These are phyloP conservation scores for Drosophila sucinea DNA, from an alignment of 1,140 invertebrate genomes.

Conservation along the genomic window DNA sequence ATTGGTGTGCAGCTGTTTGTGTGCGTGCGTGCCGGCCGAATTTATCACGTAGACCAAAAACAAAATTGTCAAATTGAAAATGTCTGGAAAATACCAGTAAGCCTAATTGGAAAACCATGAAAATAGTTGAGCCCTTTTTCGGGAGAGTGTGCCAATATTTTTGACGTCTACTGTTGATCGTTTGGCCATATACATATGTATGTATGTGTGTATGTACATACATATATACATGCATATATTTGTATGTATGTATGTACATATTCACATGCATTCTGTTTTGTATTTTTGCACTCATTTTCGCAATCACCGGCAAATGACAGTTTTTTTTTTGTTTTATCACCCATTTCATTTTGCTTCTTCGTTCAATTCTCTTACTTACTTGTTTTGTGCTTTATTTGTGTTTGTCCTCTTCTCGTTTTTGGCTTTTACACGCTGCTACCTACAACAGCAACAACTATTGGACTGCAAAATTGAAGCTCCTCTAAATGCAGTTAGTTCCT, in stretches of 20 bases:
- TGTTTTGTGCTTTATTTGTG: constrained; percentile 47
- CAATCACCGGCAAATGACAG: constrained; percentile 64
- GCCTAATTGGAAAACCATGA: constrained; percentile 33
- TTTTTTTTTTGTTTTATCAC: constrained; percentile 38
- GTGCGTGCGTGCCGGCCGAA: constrained; percentile 60
- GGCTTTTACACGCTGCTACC: constrained; percentile 36
- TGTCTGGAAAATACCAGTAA: neutral
- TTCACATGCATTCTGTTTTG: constrained; percentile 44
- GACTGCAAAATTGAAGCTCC: constrained; percentile 36
- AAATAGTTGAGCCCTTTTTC: neutral
- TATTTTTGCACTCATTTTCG: constrained; percentile 41
- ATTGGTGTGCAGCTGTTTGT: constrained; percentile 37
- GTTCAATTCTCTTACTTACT: constrained; percentile 40
- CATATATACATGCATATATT: neutral
- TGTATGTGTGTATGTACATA: neutral
- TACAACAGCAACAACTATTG: constrained; percentile 48
- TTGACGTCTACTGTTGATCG: neutral
- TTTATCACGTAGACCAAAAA: constrained; percentile 71
- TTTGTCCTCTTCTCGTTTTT: constrained; percentile 46
- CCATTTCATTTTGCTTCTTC: constrained; percentile 8
- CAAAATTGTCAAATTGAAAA: constrained; percentile 29
- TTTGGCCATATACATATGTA: neutral
- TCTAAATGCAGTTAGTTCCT: constrained; percentile 13
- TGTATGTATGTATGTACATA: neutral
- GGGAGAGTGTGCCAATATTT: neutral